Evolutionary conservation across 2,888 invertebrate genomes (phyloP).

Genomic region (Syrphus vitripennis): DNA sequence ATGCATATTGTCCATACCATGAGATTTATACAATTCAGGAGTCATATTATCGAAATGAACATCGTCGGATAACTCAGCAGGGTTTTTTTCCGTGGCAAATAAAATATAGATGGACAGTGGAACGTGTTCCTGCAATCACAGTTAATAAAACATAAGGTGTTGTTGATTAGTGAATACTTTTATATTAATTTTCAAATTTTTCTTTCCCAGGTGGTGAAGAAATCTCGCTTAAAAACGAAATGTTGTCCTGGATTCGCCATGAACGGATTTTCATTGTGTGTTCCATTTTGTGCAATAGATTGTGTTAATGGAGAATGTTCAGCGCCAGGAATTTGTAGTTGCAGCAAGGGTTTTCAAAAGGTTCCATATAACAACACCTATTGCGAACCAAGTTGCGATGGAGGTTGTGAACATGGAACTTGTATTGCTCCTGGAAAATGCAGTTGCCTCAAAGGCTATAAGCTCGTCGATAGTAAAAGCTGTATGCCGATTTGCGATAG

Average conservation of each 20-base stretch:
- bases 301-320: neutral
- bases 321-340: neutral
- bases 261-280: neutral
- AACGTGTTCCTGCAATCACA: neutral
- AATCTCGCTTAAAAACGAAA: neutral
- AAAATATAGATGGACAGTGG: neutral
- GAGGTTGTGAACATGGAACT: constrained; percentile 78
- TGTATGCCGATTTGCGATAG: constrained; percentile 77
- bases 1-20: neutral
- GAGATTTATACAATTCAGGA: neutral
- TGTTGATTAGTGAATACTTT: neutral
- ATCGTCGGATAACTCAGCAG: neutral
- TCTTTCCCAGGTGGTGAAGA: neutral
- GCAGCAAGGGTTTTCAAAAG: neutral
- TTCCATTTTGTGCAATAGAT: neutral
- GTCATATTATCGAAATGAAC: neutral
- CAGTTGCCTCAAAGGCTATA: constrained; percentile 79
- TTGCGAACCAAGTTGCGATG: constrained; percentile 78
- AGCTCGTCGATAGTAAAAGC: constrained; percentile 70
- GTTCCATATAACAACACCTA: constrained; percentile 66
- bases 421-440: constrained; percentile 80
- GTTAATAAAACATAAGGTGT: neutral
- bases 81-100: neutral
- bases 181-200: neutral
- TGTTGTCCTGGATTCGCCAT: constrained; percentile 66